Evolutionary conservation across 2,888 invertebrate species (phyloP).

Genomic region (Eremobia ochroleuca): DNA sequence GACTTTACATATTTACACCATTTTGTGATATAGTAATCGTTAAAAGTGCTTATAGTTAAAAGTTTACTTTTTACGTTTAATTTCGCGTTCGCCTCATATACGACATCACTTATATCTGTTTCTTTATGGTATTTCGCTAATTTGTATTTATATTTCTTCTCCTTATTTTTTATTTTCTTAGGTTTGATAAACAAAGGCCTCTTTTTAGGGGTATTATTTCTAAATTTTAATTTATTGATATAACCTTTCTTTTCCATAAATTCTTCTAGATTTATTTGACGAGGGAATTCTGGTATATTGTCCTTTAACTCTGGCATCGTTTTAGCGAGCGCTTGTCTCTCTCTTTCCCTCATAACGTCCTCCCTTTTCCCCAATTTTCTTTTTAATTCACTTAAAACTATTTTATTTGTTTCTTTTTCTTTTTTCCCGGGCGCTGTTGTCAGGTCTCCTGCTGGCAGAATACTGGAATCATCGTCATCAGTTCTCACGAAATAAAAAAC

Average conservation of each 20-base stretch:
- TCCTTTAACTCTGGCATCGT: constrained; percentile 86
- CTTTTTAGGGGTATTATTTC: constrained; percentile 60
- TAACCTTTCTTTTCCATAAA: constrained; percentile 78
- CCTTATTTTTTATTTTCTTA: constrained; percentile 53
- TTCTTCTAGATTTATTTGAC: constrained; percentile 83
- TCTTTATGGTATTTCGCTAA: constrained; percentile 72
- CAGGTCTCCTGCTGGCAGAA: constrained; percentile 77
- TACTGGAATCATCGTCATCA: constrained; percentile 78
- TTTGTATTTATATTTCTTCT: constrained; percentile 72
- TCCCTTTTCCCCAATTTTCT: constrained; percentile 87
- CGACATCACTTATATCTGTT: constrained; percentile 71
- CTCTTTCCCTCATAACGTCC: constrained; percentile 88
- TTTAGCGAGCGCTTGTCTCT: constrained; percentile 86
- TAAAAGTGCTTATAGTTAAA: constrained; percentile 70
- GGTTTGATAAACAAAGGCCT: constrained; percentile 68
- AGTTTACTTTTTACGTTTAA: constrained; percentile 75
- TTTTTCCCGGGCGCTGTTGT: constrained; percentile 83
- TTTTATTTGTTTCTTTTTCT: constrained; percentile 83
- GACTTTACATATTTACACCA: constrained; percentile 75
- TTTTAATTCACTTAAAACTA: constrained; percentile 85
- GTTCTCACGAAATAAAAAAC: constrained; percentile 88
- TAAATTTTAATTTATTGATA: constrained; percentile 80
- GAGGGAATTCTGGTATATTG: constrained; percentile 84
- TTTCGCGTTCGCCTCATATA: constrained; percentile 76
- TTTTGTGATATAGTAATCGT: constrained; percentile 70